Evolutionary conservation across 2,797 vertebrate species (phyloP).

Genomic region (Sebastes goodei): DNA sequence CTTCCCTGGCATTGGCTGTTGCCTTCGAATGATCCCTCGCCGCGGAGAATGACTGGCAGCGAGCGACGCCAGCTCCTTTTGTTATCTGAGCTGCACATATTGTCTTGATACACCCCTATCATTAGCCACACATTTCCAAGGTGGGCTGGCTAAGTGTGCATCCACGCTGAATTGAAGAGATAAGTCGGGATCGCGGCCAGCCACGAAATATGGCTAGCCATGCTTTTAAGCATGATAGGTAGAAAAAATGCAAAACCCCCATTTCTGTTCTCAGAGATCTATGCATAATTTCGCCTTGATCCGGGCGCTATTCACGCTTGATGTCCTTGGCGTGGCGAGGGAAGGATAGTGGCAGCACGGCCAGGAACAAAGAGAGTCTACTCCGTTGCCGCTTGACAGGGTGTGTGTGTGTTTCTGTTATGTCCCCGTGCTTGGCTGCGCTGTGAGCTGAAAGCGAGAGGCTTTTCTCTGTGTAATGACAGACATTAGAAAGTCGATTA

Average conservation of each 20-base stretch:
- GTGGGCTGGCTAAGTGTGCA: constrained; percentile 46
- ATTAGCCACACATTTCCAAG: constrained; percentile 59
- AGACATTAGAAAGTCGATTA: constrained; percentile 77
- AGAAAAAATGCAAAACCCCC: constrained; percentile 43
- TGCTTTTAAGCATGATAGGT: constrained; percentile 47
- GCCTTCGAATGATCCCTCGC: constrained; percentile 36
- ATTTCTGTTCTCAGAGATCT: constrained; percentile 49
- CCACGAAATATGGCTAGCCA: not conserved
- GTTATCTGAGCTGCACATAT: constrained; percentile 64
- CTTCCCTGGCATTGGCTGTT: constrained; percentile 47
- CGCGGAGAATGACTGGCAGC: constrained; percentile 47
- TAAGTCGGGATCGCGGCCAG: constrained; percentile 43
- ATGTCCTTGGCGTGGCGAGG: constrained; percentile 52
- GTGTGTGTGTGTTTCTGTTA: constrained; percentile 34
- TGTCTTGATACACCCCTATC: constrained; percentile 62
- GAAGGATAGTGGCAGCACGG: constrained; percentile 38
- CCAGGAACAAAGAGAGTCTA: constrained; percentile 59
- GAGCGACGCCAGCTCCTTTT: constrained; percentile 51
- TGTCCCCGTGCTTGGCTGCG: constrained; percentile 48
- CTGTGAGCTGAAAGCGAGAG: constrained; percentile 50
- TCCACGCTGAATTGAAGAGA: constrained; percentile 54
- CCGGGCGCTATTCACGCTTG: constrained; percentile 45
- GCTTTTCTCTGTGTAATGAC: constrained; percentile 70
- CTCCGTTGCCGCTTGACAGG: constrained; percentile 39
- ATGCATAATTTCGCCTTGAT: constrained; percentile 67